A percentile compares a stretch with the other conserved stretches of the same genome.
phyloP scores from a whole-genome alignment of 2,797 vertebrate species.

The Hyperoplus lanceolatus region DNA sequence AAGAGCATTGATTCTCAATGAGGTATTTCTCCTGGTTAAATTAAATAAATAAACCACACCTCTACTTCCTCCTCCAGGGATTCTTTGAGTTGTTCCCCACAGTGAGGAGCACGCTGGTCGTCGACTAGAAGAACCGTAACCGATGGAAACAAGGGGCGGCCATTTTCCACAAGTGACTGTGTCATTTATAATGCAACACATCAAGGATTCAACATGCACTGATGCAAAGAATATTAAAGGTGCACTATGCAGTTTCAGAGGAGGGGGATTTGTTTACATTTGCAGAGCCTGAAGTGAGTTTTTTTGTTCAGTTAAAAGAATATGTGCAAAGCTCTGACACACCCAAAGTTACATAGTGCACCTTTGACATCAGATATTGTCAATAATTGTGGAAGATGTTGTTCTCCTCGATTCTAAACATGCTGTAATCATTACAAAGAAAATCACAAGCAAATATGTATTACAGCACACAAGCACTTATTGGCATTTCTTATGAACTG shows the following conservation, averaged over 20 bases:
- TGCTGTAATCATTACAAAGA: neutral
- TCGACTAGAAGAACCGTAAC: conserved; percentile 80
- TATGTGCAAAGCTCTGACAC: no score
- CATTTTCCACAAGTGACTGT: neutral
- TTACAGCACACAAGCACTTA: neutral
- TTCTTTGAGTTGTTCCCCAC: conserved; percentile 92
- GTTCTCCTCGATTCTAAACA: neutral
- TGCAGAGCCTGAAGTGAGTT: no score
- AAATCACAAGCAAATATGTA: neutral
- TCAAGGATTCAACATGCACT: neutral
- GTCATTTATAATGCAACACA: neutral
- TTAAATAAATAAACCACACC: no score
- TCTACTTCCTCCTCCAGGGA: conserved; percentile 80
- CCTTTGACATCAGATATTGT: no score
- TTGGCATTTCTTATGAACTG: conserved; percentile 5
- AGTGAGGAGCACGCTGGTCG: conserved; percentile 84
- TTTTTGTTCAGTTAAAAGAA: no score
- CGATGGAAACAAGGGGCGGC: neutral
- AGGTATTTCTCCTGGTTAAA: no score
- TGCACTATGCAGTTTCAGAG: no score
- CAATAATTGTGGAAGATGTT: neutral
- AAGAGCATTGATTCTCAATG: no score
- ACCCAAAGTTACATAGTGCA: no score
- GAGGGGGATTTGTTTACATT: no score
- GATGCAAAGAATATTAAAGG: neutral